Evolutionary conservation across 2,797 vertebrate genomes (phyloP).

Genomic region (Hemibagrus guttatus): DNA sequence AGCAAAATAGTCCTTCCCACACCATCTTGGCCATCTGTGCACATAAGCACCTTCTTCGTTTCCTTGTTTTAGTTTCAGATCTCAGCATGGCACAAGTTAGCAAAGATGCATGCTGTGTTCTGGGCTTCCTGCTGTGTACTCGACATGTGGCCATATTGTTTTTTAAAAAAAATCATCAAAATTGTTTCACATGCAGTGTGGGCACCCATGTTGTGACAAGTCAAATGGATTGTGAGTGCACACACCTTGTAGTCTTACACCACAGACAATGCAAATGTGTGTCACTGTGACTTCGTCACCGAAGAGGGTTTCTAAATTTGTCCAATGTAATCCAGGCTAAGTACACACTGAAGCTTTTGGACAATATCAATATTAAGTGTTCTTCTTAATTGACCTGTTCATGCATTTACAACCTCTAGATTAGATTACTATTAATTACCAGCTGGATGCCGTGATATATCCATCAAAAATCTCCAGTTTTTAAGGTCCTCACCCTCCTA

Average conservation of each 20-base stretch:
- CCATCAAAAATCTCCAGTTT: not conserved
- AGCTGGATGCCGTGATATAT: too few relatives aligned
- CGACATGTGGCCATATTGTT: not conserved
- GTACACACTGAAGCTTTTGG: not conserved
- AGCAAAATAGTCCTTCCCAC: not conserved
- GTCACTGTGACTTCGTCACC: not conserved
- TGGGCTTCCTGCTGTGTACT: not conserved
- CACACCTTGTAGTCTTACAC: not conserved
- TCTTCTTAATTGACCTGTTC: not conserved
- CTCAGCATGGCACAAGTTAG: constrained; percentile 5
- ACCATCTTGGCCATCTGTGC: not conserved
- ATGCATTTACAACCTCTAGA: not conserved
- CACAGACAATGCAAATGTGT: not conserved
- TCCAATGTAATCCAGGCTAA: not conserved
- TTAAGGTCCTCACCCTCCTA: not conserved
- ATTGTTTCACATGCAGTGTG: not conserved
- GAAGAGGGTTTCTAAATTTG: not conserved
- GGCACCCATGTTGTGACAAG: not conserved
- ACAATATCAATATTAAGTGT: not conserved
- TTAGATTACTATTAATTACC: not conserved
- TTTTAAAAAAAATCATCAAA: not conserved
- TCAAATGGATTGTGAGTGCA: not conserved
- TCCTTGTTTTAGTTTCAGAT: constrained; percentile 4
- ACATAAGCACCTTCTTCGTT: not conserved
- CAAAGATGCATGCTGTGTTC: not conserved